Evolutionary conservation across 2,888 invertebrate genomes (phyloP), one percentile per base, ranked within the genome.

Genomic region (Trypoxylon attenuatum): DNA sequence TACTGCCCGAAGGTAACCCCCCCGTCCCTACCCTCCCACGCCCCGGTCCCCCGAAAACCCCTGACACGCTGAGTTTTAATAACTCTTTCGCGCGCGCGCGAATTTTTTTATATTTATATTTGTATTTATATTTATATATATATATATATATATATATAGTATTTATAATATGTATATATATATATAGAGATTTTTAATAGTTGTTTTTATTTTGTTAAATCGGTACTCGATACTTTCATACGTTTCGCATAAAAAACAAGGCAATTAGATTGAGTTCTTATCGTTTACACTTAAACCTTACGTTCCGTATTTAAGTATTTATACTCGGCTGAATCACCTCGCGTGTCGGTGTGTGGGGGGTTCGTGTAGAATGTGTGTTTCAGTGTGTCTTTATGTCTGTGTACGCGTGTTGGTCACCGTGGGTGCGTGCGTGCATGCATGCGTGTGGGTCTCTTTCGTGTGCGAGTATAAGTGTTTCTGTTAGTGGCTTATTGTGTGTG

Each of bases 211-310:
- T 79, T 81, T 64, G 47, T 70, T 79, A 77, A 80, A 76, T 76
- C 77, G 73, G 80, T 81, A 80, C 58, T 83, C 79, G 78, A 82
- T 85, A 85, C 83, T 85, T 83, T 84, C 84, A 81, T 82, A 81
- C 76, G 79, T 82, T 84, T 81, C 80, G 83, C 85, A 84, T 85
- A 85, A 84, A 85, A 85, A 85, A 85, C 86, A 86, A 86, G 86
- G 86, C 85, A 86, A 84, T 84, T 83, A 83, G 83, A 85, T 83
- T 83, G 82, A 85, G 84, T 82, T 81, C 56, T 76, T 76, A 78
- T 82, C 74, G 73, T 82, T 79, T 82, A 82, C 76, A 79, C 74
- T 80, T 83, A 81, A 74, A 77, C 63, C 65, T 81, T 79, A 80
- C 76, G 69, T 72, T n/a, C 72, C 72, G 69, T 76, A 75, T 73